Evolutionary conservation across 2,113 vertebrate species (phyloP).

Genomic region (Balaeniceps rex): DNA sequence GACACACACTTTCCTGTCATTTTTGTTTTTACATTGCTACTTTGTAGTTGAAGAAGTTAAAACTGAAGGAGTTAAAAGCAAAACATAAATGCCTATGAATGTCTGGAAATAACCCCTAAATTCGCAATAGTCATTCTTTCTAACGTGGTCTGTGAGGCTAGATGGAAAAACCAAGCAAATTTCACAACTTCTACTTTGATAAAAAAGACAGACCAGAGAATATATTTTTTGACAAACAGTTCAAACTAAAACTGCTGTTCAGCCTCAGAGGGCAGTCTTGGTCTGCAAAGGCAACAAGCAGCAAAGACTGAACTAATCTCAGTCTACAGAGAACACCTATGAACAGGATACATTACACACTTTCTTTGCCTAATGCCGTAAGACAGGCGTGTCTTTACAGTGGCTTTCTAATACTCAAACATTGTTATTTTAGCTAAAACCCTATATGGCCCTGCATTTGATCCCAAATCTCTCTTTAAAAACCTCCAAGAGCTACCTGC

Average conservation of each 20-base stretch:
- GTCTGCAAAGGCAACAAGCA: background rate
- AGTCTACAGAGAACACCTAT: background rate
- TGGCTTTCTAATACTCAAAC: background rate
- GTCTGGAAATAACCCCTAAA: background rate
- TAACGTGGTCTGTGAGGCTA: background rate
- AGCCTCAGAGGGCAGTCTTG: background rate
- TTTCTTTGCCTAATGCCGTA: background rate
- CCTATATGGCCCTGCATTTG: background rate
- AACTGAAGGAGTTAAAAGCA: background rate
- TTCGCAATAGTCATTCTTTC: background rate
- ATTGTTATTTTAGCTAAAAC: background rate
- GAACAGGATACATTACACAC: background rate
- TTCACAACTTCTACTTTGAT: background rate
- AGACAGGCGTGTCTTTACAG: background rate
- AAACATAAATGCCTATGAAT: background rate
- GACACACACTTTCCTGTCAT: background rate
- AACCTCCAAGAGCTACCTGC: conserved; percentile 12
- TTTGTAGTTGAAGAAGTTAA: background rate
- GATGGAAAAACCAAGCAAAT: background rate
- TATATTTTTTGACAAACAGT: background rate
- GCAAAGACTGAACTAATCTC: background rate
- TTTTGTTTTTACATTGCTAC: background rate
- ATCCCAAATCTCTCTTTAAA: background rate
- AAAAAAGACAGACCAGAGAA: background rate
- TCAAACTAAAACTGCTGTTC: background rate